Evolutionary conservation across 64 coral and sea anemone species (phyloP), one percentile per base, ranked within the genome.

Genomic region (Trachythela sp.): DNA sequence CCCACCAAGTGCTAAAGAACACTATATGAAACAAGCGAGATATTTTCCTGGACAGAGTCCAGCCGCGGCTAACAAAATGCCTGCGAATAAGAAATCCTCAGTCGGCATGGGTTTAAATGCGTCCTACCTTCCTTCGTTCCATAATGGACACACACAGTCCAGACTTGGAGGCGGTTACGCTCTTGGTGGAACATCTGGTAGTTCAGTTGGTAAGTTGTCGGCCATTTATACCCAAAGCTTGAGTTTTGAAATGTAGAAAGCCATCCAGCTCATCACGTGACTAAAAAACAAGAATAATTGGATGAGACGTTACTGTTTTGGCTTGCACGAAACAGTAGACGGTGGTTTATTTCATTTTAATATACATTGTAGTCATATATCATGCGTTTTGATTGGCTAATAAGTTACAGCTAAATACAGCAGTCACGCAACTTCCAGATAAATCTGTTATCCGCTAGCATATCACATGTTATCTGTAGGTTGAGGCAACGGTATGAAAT

Each of bases 1-100:
- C 4, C 96, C 96, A 14, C 91, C 96, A 22, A 99, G 96, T 85
- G 96, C 96, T 15, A 99, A 95, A 41, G 93, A 99, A 85, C 96
- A 99, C 77, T 99, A 99, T 33, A 93, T 94, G 89, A 92, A 92
- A 85, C 96, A 99, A 90, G 96, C 96, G 2, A 88, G 96, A 39
- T 99, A 99, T 42, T 95, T 95, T n/a, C 86, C 87, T 40, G 96
- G 96, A 56, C 93, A 94, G 77, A 91, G 84, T 39, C 75, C 75
- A 0, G 75, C 4, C 89, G 51, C 27, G 20, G 54, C 41, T 88
- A 94, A 48, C 90, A 75, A 26, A 92, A 93, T 80, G 32, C 27
- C 75, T 35, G 13, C 45, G 40, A 84, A 32, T 64, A 91, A 92
- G 11, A 95, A 93, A 33, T 50, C 88, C n/a, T 83, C 83, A 31